Evolutionary conservation across 2,888 invertebrate genomes (phyloP), one percentile per base, ranked within the genome.

Genomic region (Lycophotia porphyrea): DNA sequence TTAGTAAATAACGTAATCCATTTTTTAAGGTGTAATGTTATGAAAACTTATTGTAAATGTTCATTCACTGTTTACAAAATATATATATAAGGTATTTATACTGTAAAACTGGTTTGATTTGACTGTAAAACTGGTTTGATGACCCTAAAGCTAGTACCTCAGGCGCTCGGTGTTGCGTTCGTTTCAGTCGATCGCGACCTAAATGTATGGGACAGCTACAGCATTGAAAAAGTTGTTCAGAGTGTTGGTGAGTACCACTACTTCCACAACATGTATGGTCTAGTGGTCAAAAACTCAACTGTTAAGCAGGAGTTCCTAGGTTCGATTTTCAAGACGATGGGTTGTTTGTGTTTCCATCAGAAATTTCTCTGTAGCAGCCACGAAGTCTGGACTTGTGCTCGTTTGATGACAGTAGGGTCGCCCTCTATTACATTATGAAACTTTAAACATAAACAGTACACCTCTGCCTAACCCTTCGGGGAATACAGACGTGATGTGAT

Each of bases 11-110:
- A 66, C 31, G 36, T 63, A 77, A 72, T 78, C 71, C 74, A 72
- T 81, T 81, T 76, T 77, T 67, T 76, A 72, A 83, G 63, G 47
- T 72, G 69, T 78, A 68, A 66, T 75, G 58, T 72, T 72, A 68
- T 79, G 66, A 71, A 74, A 71, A 72, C 58, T 64, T 80, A 78
- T 81, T 84, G 67, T 85, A 77, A 63, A 76, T 74, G 75, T 75
- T 81, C 74, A 77, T 81, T 80, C 77, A 74, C 52, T 73, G 77
- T 84, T 78, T 76, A 82, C 64, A 76, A 79, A 78, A 78, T 81
- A 81, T 80, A 84, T 84, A 63, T 63, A 55, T 85, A 84, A 79
- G 78, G 77, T 85, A 86, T 83, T 78, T 80, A 87, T 77, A 84
- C 77, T 80, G 58, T 82, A 64, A 72, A 69, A 27, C 36, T 36